These are phyloP conservation scores for Rhyzopertha dominica DNA, from an alignment of 1,140 invertebrate species.

Conservation along the genomic window DNA sequence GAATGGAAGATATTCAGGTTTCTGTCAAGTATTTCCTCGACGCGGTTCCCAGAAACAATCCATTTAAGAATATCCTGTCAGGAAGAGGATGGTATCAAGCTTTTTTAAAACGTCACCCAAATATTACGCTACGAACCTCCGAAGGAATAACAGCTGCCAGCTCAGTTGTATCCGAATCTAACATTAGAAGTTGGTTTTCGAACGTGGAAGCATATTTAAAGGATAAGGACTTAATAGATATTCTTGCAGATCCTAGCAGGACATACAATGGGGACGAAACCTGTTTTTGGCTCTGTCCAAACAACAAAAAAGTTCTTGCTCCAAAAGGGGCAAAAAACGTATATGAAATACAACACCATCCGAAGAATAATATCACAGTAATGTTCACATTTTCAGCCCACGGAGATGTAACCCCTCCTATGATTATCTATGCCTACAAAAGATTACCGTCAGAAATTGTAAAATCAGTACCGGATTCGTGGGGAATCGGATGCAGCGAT, in stretches of 20 bases:
- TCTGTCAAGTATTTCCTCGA: conserved; percentile 24
- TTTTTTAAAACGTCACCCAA: conserved; percentile 36
- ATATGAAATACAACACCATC: conserved; percentile 29
- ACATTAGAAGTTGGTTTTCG: conserved; percentile 41
- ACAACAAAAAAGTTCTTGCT: conserved; percentile 28
- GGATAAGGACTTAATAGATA: conserved; percentile 24
- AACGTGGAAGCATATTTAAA: conserved; percentile 34
- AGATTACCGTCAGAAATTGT: conserved; percentile 28
- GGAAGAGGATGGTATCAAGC: conserved; percentile 35
- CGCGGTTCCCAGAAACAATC: conserved; percentile 24
- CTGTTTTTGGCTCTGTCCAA: conserved; percentile 31
- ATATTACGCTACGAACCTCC: conserved; percentile 19
- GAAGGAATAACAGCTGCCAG: conserved; percentile 24
- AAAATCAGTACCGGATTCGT: conserved; percentile 31
- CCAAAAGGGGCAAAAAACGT: conserved; percentile 30
- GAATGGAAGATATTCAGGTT: conserved; percentile 21
- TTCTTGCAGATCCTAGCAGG: conserved; percentile 29
- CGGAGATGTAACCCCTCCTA: conserved; percentile 21
- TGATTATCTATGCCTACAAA: conserved; percentile 33
- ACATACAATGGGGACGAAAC: conserved; percentile 42
- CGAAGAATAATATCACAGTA: conserved; percentile 33
- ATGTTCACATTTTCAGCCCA: conserved; percentile 27
- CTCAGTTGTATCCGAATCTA: conserved; percentile 35
- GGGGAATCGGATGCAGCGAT: conserved; percentile 36
- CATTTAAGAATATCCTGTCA: conserved; percentile 35